Evolutionary conservation across 2,797 vertebrate genomes (phyloP), one percentile per base, ranked within the genome.

Genomic region (Acrocephalus scirpaceus): DNA sequence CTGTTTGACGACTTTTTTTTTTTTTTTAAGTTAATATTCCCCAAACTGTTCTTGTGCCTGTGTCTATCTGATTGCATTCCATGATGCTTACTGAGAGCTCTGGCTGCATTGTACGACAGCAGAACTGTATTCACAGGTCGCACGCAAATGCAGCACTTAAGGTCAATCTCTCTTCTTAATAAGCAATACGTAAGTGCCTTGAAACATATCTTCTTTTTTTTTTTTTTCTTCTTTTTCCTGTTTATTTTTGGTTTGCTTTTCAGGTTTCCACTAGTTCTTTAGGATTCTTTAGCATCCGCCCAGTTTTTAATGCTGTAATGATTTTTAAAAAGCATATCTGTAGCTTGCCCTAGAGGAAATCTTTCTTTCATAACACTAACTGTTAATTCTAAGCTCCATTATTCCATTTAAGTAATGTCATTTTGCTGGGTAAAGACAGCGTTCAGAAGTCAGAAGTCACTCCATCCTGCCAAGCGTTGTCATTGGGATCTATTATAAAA

Each of bases 101-200:
- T 96, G 84, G 94, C 97, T 97, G 90, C 96, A 50, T 56, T 90
- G 61, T 20, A 92, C 6, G 78, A 96, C 92, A 85, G 86, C 89
- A 96, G 91, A 94, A 95, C 77, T 83, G 90, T 90, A 80, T 75
- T 96, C 91, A 61, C 71, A 96, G 94, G 86, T 88, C 45, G 90
- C 90, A 83, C 30, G 2, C 78, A 75, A 95, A 94, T 93, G 93
- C 92, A 96, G 96, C 93, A 84, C 73, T 94, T 93, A 94, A 96
- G 96, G 94, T 96, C 96, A 96, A 96, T 97, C 97, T 97, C 95
- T 97, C 97, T 91, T 97, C 97, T 85, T 93, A 96, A 98, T 97
- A 98, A 98, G 98, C 98, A 98, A 98, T 98, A 98, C 84, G 93
- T 97, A 98, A 98, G 98, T 98, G 98, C 98, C 98, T 98, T 98